phyloP scores from a whole-genome alignment of 2,113 vertebrate genomes.

The Coturnix japonica region DNA sequence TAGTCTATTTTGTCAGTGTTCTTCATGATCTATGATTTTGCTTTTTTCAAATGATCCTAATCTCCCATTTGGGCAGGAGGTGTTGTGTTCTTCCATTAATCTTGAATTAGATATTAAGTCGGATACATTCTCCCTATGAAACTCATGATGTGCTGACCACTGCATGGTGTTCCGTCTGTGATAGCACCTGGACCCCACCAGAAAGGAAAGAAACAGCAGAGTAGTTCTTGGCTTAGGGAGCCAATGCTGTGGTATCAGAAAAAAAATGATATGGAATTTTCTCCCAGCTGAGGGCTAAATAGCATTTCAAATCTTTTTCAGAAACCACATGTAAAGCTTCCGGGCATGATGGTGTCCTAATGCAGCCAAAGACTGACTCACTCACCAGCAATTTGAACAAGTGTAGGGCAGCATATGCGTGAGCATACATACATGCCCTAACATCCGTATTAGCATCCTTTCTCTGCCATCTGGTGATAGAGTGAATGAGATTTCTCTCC shows the following conservation, averaged over 20 bases:
- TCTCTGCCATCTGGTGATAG: background rate
- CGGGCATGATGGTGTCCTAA: conserved; percentile 25
- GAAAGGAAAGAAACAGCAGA: background rate
- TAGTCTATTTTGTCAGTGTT: background rate
- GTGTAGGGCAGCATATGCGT: background rate
- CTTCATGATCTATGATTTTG: background rate
- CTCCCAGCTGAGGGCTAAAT: background rate
- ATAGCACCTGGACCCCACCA: background rate
- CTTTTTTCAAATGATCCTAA: background rate
- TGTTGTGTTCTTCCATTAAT: background rate
- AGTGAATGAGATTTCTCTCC: background rate
- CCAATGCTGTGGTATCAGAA: background rate
- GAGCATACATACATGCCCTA: background rate
- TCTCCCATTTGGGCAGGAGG: background rate
- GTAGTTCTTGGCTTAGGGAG: background rate
- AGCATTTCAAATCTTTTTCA: conserved; percentile 16
- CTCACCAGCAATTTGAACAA: conserved; percentile 14
- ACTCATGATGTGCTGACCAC: background rate
- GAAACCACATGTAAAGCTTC: conserved; percentile 15
- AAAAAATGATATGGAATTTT: background rate
- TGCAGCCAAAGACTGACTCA: conserved; percentile 43
- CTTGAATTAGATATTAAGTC: background rate
- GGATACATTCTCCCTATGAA: background rate
- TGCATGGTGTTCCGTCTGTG: background rate
- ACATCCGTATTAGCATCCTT: background rate